These are phyloP conservation scores for Enhydra lutris DNA, from an alignment of 2,113 vertebrate genomes.

Conservation along the genomic window DNA sequence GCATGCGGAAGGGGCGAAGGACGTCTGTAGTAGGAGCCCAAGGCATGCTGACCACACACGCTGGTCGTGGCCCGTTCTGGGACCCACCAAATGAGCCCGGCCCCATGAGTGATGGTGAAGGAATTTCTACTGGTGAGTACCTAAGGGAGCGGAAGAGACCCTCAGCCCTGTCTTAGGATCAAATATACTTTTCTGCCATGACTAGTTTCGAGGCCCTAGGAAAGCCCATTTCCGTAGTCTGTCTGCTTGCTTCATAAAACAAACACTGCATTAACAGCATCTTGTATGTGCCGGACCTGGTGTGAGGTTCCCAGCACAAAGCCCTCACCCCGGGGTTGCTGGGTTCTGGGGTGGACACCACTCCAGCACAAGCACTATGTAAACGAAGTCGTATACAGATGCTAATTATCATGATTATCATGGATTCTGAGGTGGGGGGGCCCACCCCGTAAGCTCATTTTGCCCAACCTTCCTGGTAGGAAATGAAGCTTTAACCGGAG, in stretches of 20 bases:
- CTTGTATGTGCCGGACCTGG: neutral
- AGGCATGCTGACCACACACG: neutral
- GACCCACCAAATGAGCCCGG: neutral
- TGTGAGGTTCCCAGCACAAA: conserved; percentile 32
- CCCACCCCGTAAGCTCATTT: neutral
- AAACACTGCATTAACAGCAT: neutral
- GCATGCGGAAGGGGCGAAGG: neutral
- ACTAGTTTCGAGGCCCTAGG: neutral
- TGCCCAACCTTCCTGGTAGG: neutral
- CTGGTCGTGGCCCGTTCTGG: neutral
- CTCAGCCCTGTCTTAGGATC: neutral
- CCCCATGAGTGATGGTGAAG: neutral
- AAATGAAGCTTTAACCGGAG: conserved; percentile 37
- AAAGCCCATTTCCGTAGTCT: conserved; percentile 21
- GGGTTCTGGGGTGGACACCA: accelerated
- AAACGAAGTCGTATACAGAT: conserved; percentile 40
- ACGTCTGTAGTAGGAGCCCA: neutral
- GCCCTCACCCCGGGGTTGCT: neutral
- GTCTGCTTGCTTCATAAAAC: conserved; percentile 24
- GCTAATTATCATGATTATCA: conserved; percentile 55
- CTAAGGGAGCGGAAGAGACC: neutral
- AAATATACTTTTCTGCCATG: neutral
- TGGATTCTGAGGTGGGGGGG: neutral
- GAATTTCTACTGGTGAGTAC: neutral
- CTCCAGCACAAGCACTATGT: neutral